phyloP scores from a whole-genome alignment of 1,140 invertebrate genomes.

The Cheumatopsyche charites region DNA sequence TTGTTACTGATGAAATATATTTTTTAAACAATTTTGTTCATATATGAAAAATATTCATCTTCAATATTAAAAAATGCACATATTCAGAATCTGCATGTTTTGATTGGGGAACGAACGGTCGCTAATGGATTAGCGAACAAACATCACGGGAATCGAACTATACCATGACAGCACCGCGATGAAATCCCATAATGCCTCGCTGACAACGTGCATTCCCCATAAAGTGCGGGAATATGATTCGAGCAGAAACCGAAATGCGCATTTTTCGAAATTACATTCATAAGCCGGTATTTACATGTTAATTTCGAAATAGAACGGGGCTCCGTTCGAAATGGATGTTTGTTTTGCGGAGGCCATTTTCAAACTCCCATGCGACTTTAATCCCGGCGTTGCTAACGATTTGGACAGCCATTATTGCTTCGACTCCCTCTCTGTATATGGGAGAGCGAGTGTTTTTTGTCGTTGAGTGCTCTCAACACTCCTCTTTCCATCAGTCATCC shows the following conservation, averaged over 20 bases:
- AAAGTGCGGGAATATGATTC: too few relatives aligned
- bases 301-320: not conserved
- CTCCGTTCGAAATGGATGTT: not conserved
- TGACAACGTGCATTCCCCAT: too few relatives aligned
- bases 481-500: slow-evolving; percentile 2
- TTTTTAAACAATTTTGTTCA: too few relatives aligned
- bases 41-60: too few relatives aligned
- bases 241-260: not conserved
- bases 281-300: not conserved
- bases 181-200: slow-evolving; percentile 11
- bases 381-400: slow-evolving; percentile 39
- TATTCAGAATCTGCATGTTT: slow-evolving; percentile 25
- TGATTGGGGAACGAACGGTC: slow-evolving; percentile 31
- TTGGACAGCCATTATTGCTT: slow-evolving; percentile 42
- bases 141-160: slow-evolving; percentile 24
- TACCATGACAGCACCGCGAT: not conserved
- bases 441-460: slow-evolving; percentile 19
- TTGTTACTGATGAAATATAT: too few relatives aligned
- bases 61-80: slow-evolving; percentile 28
- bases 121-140: slow-evolving; percentile 41
- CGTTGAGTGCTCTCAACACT: slow-evolving; percentile 18
- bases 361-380: slow-evolving; percentile 28
- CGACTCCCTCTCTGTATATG: slow-evolving; percentile 27
- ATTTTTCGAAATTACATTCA: not conserved
- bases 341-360: slow-evolving; percentile 14